Evolutionary conservation across 1,140 invertebrate genomes (phyloP), one percentile per base, ranked within the genome.

Genomic region (Archivesica marissinica): DNA sequence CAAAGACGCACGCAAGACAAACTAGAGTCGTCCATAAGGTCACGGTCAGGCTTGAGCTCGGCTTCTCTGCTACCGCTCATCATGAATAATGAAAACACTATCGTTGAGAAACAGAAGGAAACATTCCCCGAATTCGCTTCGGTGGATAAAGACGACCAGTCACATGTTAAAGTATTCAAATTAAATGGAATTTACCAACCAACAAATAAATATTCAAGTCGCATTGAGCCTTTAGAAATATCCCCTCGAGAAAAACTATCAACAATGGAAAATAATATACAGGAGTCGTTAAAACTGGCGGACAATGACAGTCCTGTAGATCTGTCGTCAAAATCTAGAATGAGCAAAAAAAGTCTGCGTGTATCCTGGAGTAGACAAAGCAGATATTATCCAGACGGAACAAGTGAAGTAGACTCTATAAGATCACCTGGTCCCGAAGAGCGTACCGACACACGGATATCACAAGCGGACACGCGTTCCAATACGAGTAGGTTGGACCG

Each of bases 141-240:
- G 0, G 84, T 88, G 28, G 90, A 91, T 76, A 89, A 87, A 85
- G 88, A 91, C 50, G 89, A 89, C 64, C 54, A 75, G 30, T 88
- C 85, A 6, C 84, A 84, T 82, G 86, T 89, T 0, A 89, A 89
- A 68, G 85, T 88, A 41, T 89, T 88, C 56, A 89, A 89, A 78
- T 68, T 87, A 56, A 80, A 86, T 30, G 88, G 88, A 44, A 77
- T 89, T 38, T 89, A 87, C 56, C 68, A 79, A 54, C 88, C 88
- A 2, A 87, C 87, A 23, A 89, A 89, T 61, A 89, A 88, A 81
- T 89, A 89, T 47, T 86, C 77, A 9, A 85, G 82, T 56, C 56
- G 61, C 23, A 78, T 85, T 13, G 82, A 85, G 47, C 66, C 68
- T 23, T 52, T 85, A 7, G 52, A 83, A 23, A 74, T 85, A 82